phyloP scores from a whole-genome alignment of 2,797 vertebrate species.

The Notolepis coatsorum region DNA sequence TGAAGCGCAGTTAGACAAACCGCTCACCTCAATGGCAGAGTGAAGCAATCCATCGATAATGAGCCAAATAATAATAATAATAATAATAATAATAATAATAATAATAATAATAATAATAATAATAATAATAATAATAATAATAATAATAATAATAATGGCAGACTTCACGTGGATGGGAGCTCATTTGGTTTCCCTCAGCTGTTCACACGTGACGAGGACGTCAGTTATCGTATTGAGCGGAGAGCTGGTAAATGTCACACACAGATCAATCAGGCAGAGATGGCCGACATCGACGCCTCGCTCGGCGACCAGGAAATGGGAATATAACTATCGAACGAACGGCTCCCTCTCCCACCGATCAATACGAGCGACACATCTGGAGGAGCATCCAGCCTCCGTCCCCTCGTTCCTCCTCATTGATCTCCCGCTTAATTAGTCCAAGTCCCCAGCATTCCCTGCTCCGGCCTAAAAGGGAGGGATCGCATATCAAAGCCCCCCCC shows the following conservation, averaged over 20 bases:
- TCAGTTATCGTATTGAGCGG: no score
- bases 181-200: no score
- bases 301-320: slow-evolving; percentile 24
- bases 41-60: not conserved
- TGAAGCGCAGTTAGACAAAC: no score
- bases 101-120: no score
- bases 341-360: slow-evolving; percentile 17
- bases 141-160: no score
- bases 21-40: not conserved
- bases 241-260: slow-evolving; percentile 31
- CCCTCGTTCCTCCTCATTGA: slow-evolving; percentile 52
- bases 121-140: no score
- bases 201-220: no score
- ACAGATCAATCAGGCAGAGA: slow-evolving; percentile 35
- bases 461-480: slow-evolving; percentile 1
- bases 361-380: slow-evolving; percentile 52
- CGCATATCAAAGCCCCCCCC: slow-evolving; percentile 40
- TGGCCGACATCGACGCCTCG: slow-evolving; percentile 15
- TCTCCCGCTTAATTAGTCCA: slow-evolving; percentile 54
- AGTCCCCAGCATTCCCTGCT: slow-evolving; percentile 12
- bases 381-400: slow-evolving; percentile 17
- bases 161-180: no score
- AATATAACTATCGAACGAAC: slow-evolving; percentile 35
- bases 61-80: not conserved
- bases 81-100: no score